Evolutionary conservation across 2,113 vertebrate species (phyloP).

Genomic region (Panthera uncia): DNA sequence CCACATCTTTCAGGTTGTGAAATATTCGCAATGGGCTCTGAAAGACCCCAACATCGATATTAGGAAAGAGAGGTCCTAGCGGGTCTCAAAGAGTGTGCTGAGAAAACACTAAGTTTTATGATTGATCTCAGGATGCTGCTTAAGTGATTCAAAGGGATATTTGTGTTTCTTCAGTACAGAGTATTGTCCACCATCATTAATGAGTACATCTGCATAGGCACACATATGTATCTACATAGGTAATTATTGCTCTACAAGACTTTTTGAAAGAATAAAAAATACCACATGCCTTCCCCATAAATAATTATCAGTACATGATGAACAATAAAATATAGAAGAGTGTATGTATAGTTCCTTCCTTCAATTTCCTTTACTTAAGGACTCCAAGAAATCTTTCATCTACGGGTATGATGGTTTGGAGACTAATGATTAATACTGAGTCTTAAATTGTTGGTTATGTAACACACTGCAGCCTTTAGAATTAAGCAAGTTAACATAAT

Average conservation of each 20-base stretch:
- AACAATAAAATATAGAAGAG: not conserved
- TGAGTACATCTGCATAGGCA: not conserved
- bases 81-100: not conserved
- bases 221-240: not conserved
- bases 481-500: not conserved
- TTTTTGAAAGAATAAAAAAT: constrained; percentile 19
- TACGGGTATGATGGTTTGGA: not conserved
- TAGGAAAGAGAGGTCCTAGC: constrained; percentile 2
- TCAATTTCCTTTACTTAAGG: not conserved
- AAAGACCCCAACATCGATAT: constrained; percentile 77
- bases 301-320: not conserved
- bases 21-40: constrained; percentile 93
- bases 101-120: constrained; percentile 35
- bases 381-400: not conserved
- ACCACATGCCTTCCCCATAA: not conserved
- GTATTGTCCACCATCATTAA: not conserved
- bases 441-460: not conserved
- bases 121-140: not conserved
- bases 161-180: constrained; percentile 6
- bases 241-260: not conserved
- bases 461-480: not conserved
- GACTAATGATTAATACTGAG: not conserved
- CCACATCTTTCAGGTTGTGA: constrained; percentile 95
- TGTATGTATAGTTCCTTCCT: not conserved
- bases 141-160: not conserved